Conservation (phyloP, 1,140 invertebrate genomes). For the Archegozetes longisetosus region DNA sequence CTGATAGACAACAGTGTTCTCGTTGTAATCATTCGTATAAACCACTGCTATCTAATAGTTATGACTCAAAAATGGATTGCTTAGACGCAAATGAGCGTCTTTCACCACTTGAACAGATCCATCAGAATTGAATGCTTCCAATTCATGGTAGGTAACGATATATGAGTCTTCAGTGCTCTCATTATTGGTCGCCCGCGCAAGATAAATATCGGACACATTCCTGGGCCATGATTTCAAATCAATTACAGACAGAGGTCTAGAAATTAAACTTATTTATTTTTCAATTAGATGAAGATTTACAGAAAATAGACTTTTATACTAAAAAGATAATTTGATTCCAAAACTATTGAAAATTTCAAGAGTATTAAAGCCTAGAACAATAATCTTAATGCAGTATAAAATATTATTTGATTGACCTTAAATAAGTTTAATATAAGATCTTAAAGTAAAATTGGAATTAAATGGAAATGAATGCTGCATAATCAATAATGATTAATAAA, state of each 20-base stretch:
- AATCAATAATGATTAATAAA: too few relatives aligned
- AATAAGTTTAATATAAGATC: too few relatives aligned
- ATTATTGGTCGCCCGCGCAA: constrained; percentile 56
- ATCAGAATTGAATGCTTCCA: constrained; percentile 58
- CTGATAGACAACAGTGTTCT: constrained; percentile 53
- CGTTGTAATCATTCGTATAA: constrained; percentile 61
- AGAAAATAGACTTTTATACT: too few relatives aligned
- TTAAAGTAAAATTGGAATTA: too few relatives aligned
- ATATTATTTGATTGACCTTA: too few relatives aligned
- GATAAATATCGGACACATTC: constrained; percentile 47
- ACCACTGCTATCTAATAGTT: constrained; percentile 74
- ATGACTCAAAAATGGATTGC: constrained; percentile 60
- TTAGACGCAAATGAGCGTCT: constrained; percentile 40
- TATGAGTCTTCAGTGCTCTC: constrained; percentile 66
- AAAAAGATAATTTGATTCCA: too few relatives aligned
- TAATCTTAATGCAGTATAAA: too few relatives aligned
- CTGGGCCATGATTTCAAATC: constrained; percentile 30
- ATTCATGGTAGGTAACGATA: constrained; percentile 47
- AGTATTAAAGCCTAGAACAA: too few relatives aligned
- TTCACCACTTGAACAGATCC: constrained; percentile 40
- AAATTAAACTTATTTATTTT: too few relatives aligned
- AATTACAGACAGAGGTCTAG: constrained; percentile 31
- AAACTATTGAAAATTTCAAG: too few relatives aligned
- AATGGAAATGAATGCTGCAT: too few relatives aligned
- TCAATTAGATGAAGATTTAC: too few relatives aligned